Percentiles rank a stretch among this genome's conserved stretches.
Conservation (phyloP, 2,797 vertebrate genomes). For the Cossypha caffra region DNA sequence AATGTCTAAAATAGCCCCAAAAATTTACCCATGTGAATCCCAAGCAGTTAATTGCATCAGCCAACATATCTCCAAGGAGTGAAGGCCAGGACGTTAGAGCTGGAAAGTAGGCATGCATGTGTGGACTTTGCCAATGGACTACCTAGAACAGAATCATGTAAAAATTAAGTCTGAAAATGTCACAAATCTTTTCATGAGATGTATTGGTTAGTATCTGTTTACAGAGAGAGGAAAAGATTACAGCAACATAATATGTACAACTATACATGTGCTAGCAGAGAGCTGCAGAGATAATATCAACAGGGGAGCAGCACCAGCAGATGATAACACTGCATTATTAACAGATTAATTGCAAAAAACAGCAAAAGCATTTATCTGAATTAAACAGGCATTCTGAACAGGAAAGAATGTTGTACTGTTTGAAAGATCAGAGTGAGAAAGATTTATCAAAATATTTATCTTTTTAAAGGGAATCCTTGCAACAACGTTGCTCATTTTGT, state of each 20-base stretch:
- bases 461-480: not conserved
- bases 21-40: constrained; percentile 96
- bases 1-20: not conserved
- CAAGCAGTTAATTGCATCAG: constrained; percentile 95
- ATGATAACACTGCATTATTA: not conserved
- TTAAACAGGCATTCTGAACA: constrained; percentile 49
- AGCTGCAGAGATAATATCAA: not conserved
- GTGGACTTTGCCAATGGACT: constrained; percentile 99
- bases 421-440: not conserved
- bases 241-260: not conserved
- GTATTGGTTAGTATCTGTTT: not conserved
- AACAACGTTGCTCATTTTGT: not conserved
- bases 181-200: not conserved
- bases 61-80: constrained; percentile 94
- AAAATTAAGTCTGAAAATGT: not conserved
- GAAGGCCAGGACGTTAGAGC: constrained; percentile 96
- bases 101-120: constrained; percentile 97
- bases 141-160: constrained; percentile 76
- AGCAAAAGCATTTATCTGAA: constrained; percentile 68
- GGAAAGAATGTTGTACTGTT: not conserved
- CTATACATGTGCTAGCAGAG: not conserved
- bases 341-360: constrained; percentile 55
- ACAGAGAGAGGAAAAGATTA: not conserved
- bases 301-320: not conserved
- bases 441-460: not conserved